A percentile compares a stretch with the other conserved stretches of the same genome.
These are phyloP conservation scores for Tortrix viridana DNA, from an alignment of 2,888 invertebrate species.

Conservation along the genomic window DNA sequence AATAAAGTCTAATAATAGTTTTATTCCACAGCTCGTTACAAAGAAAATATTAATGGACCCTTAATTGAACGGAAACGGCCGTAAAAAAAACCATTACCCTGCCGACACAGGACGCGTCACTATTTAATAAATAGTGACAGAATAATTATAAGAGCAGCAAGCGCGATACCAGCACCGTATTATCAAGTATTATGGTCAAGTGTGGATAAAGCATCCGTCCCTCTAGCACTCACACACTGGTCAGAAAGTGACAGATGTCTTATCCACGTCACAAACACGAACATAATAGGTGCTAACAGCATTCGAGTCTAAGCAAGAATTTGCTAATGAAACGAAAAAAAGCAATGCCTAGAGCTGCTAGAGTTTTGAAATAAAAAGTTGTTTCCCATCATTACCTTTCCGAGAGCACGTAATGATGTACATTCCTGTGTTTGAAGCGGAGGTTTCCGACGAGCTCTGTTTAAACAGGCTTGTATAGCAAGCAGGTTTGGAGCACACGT, in stretches of 20 bases:
- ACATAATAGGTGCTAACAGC: not conserved
- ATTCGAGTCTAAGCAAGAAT: slow-evolving; percentile 12
- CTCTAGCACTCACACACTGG: too few species aligned
- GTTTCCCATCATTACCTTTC: slow-evolving; percentile 21
- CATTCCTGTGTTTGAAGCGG: slow-evolving; percentile 22
- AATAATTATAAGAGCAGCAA: slow-evolving; percentile 3
- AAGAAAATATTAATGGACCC: slow-evolving; percentile 8
- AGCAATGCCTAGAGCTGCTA: slow-evolving; percentile 1
- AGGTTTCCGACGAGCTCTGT: slow-evolving; percentile 5
- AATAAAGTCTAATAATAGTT: not conserved
- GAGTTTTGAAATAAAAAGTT: slow-evolving; percentile 21
- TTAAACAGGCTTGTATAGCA: slow-evolving; percentile 2
- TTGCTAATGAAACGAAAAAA: slow-evolving; percentile 26
- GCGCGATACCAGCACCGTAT: slow-evolving; percentile 15
- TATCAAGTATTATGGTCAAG: too few species aligned
- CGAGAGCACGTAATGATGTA: slow-evolving; percentile 25
- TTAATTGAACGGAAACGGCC: slow-evolving; percentile 26
- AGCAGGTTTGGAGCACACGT: slow-evolving; percentile 11
- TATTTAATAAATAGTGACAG: slow-evolving; percentile 25
- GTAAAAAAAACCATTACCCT: slow-evolving; percentile 9
- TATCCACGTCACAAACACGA: too few species aligned
- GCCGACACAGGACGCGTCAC: slow-evolving; percentile 15
- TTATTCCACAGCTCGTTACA: slow-evolving; percentile 1
- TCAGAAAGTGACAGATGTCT: too few species aligned
- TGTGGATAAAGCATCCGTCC: too few species aligned